Conservation (phyloP, 2,888 invertebrate genomes). For the Drosophila yooni region DNA sequence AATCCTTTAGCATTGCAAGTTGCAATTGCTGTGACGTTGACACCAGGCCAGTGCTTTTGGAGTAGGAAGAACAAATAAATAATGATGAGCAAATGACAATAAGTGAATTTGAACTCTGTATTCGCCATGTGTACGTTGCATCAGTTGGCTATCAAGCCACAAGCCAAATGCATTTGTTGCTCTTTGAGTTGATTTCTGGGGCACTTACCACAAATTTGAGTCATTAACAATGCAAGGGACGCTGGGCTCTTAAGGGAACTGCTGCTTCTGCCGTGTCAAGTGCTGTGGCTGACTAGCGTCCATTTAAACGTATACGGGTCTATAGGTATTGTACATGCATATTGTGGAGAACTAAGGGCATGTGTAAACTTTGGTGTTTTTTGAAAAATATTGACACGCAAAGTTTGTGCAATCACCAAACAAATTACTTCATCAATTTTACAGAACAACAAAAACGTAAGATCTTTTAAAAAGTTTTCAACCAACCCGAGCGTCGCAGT, state of each 20-base stretch:
- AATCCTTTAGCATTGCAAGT: background rate
- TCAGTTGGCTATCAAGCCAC: constrained; percentile 4
- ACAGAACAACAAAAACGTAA: constrained; percentile 78
- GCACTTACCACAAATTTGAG: constrained; percentile 62
- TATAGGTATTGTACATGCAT: background rate
- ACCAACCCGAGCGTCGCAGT: constrained; percentile 32
- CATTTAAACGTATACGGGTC: background rate
- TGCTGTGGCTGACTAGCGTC: constrained; percentile 1
- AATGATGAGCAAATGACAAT: background rate
- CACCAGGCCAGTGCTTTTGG: background rate
- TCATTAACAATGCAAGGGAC: constrained; percentile 67
- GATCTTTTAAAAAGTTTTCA: constrained; percentile 76
- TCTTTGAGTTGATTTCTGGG: constrained; percentile 25
- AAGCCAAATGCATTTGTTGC: constrained; percentile 11
- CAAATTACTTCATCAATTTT: constrained; percentile 80
- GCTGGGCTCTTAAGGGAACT: constrained; percentile 43
- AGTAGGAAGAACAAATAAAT: background rate
- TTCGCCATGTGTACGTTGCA: background rate
- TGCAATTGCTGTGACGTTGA: background rate
- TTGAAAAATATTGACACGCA: constrained; percentile 76
- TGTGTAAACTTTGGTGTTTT: constrained; percentile 52
- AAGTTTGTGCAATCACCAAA: constrained; percentile 80
- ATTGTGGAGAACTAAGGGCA: background rate
- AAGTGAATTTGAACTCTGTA: background rate
- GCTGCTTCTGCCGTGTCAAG: constrained; percentile 18